These are phyloP conservation scores for Aradus depressus DNA, from an alignment of 2,888 invertebrate genomes.

Conservation along the genomic window DNA sequence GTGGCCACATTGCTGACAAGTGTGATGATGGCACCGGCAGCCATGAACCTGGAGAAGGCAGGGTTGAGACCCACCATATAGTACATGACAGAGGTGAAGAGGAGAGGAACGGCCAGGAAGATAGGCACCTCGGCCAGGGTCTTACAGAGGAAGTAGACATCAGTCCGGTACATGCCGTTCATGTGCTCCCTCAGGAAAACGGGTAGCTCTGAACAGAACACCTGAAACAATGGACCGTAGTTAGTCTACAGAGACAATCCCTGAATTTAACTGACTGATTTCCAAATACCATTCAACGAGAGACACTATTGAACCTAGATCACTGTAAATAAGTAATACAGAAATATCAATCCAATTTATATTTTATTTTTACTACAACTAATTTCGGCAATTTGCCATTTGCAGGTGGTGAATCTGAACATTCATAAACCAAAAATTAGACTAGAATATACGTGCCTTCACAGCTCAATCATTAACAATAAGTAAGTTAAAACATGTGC, in stretches of 20 bases:
- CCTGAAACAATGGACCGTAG: slow-evolving; percentile 43
- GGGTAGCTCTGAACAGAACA: slow-evolving; percentile 80
- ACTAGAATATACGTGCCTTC: too few species aligned
- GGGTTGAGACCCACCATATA: slow-evolving; percentile 79
- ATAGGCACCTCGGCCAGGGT: slow-evolving; percentile 80
- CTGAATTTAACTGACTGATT: too few species aligned
- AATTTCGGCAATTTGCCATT: too few species aligned
- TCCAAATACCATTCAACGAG: too few species aligned
- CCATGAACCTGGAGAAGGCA: slow-evolving; percentile 55
- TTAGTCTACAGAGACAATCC: background rate
- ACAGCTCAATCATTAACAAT: too few species aligned
- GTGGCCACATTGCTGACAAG: slow-evolving; percentile 81
- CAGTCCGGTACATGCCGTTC: slow-evolving; percentile 82
- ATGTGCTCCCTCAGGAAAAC: slow-evolving; percentile 80
- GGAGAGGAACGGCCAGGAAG: slow-evolving; percentile 67
- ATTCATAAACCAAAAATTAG: too few species aligned
- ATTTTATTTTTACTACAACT: too few species aligned
- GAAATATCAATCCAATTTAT: too few species aligned
- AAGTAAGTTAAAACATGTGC: too few species aligned
- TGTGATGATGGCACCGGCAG: slow-evolving; percentile 59
- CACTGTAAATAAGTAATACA: too few species aligned
- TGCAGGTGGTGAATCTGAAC: too few species aligned
- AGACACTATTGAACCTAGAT: too few species aligned
- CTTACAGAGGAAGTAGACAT: slow-evolving; percentile 84
- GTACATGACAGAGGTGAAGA: slow-evolving; percentile 74